Evolutionary conservation across 2,888 invertebrate genomes (phyloP).

Genomic region (Drosophila prostipennis): DNA sequence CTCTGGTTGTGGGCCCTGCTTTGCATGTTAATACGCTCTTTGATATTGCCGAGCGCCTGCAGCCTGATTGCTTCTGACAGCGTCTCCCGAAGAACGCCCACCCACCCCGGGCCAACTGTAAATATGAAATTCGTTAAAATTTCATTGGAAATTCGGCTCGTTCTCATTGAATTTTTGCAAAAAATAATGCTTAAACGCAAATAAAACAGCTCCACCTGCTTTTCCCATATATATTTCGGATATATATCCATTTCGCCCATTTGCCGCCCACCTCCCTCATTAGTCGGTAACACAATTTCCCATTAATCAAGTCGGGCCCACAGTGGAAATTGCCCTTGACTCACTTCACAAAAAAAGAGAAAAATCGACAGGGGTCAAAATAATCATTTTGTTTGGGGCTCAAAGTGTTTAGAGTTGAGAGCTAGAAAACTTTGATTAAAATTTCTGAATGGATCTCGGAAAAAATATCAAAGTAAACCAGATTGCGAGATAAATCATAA

Average conservation of each 20-base stretch:
- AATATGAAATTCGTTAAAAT: constrained; percentile 65
- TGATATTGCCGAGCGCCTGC: constrained; percentile 76
- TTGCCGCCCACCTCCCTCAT: constrained; percentile 53
- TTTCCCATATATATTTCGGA: constrained; percentile 3
- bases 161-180: constrained; percentile 33
- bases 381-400: too few species aligned
- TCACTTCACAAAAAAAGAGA: constrained; percentile 24
- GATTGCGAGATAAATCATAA: too few species aligned
- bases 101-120: constrained; percentile 46
- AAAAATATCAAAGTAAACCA: too few species aligned
- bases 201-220: constrained; percentile 42
- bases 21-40: constrained; percentile 80
- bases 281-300: constrained; percentile 48
- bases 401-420: too few species aligned
- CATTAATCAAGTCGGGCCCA: constrained; percentile 62
- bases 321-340: constrained; percentile 59
- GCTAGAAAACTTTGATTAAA: too few species aligned
- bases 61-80: constrained; percentile 77
- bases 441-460: too few species aligned
- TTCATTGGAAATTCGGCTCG: constrained; percentile 34
- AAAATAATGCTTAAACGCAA: constrained; percentile 24
- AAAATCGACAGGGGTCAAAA: constrained; percentile 18
- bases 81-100: not conserved
- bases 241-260: not conserved
- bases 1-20: constrained; percentile 57